Base-by-base conservation (phyloP, 2,888 invertebrate genomes). In the Strigamia maritima region DNA sequence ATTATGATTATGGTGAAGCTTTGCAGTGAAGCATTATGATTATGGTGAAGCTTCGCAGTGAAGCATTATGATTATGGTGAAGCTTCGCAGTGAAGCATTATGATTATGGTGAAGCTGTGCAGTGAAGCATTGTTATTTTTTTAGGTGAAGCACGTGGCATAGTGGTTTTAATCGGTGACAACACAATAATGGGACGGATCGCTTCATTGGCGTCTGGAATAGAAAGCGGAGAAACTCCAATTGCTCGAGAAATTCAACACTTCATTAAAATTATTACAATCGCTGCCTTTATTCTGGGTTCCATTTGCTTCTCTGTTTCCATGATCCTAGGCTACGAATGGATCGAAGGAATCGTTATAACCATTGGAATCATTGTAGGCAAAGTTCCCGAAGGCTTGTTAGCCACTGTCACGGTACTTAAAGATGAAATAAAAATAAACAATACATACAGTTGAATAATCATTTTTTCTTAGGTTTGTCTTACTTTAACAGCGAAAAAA, bases 401-500 rank as follows among this genome's bases (percentile, higher is more conserved):
- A 7, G 79, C 80, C 2, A 80, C 80, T 31, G 82, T 82, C n/a
- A n/a, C 22, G 19, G 38, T 22, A 24, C n/a, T n/a, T n/a, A n/a
- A n/a, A n/a, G n/a, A n/a, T n/a, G n/a, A n/a, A n/a, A n/a, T n/a
- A n/a, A n/a, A n/a, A n/a, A n/a, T n/a, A n/a, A n/a, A n/a, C n/a
- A n/a, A n/a, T n/a, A n/a, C n/a, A n/a, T n/a, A n/a, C n/a, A n/a
- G n/a, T n/a, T n/a, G n/a, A n/a, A n/a, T n/a, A n/a, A n/a, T n/a
- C n/a, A n/a, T n/a, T n/a, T n/a, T n/a, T n/a, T n/a, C n/a, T 16
- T 80, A 87, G 86, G 86, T 88, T 78, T 89, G 88, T 81, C 84
- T 89, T 81, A 88, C 89, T 10, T 83, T 89, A 82, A 89, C 89
- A 31, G 89, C 89, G 80, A 88, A 88, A 83, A 26, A 81, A 77